Percentiles rank a stretch among this genome's conserved stretches.
These are phyloP conservation scores for Cydia amplana DNA, from an alignment of 1,140 invertebrate species.

Conservation along the genomic window DNA sequence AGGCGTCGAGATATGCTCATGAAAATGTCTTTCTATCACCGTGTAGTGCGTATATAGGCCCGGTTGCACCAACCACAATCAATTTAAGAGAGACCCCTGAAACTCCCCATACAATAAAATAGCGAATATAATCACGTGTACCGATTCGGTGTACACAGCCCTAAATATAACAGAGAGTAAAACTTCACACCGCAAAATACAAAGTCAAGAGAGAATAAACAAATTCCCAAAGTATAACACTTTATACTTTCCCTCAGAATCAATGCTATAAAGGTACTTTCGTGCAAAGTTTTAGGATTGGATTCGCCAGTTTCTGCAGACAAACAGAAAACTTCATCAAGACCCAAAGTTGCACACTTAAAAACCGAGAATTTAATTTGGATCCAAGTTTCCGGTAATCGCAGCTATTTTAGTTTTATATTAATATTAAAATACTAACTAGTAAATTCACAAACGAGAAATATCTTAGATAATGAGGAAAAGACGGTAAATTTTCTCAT, in stretches of 20 bases:
- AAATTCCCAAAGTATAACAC: constrained; percentile 4
- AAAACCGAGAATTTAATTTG: background rate
- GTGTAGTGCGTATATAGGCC: background rate
- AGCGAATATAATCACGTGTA: too few species aligned
- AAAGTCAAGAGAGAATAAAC: background rate
- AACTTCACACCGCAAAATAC: background rate
- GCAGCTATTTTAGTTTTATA: background rate
- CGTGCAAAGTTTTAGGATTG: background rate
- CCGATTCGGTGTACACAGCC: too few species aligned
- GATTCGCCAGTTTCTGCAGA: constrained; percentile 1
- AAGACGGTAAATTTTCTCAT: too few species aligned
- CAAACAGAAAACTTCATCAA: constrained; percentile 14
- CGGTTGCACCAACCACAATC: background rate
- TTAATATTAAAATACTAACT: background rate
- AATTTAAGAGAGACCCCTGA: too few species aligned
- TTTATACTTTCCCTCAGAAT: background rate
- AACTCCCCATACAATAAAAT: too few species aligned
- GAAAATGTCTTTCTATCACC: too few species aligned
- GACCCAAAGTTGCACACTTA: background rate
- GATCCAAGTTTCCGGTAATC: background rate
- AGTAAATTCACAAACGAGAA: too few species aligned
- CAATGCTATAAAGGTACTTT: background rate
- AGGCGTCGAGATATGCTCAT: too few species aligned
- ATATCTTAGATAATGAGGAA: too few species aligned
- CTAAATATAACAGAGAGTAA: background rate